phyloP scores from a whole-genome alignment of 2,113 vertebrate species.

The Zosterops borbonicus region DNA sequence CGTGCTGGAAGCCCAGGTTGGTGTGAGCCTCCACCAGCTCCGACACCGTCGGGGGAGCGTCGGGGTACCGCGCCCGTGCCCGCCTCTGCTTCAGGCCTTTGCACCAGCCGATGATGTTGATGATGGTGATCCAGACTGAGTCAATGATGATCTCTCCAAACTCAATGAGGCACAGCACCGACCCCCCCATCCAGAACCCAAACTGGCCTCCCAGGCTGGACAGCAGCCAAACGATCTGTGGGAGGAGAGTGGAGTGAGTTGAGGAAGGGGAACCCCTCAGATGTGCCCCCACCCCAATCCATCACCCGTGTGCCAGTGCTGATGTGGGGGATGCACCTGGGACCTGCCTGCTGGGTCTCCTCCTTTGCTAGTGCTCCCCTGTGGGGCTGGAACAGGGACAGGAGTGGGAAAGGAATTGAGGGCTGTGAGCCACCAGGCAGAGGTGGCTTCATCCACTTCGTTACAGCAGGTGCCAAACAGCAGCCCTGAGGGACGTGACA shows the following conservation, averaged over 20 bases:
- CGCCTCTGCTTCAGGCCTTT: constrained; percentile 55
- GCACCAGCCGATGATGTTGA: constrained; percentile 64
- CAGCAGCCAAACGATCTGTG: constrained; percentile 81
- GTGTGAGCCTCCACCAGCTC: constrained; percentile 77
- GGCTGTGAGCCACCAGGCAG: not conserved
- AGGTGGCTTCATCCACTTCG: not conserved
- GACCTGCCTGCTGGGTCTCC: not conserved
- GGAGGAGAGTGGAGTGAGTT: not conserved
- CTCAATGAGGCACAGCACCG: constrained; percentile 81
- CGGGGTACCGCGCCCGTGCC: not conserved
- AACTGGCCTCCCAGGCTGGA: constrained; percentile 81
- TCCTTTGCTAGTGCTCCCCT: not conserved
- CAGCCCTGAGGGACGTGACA: rapidly evolving
- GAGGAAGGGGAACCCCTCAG: rapidly evolving
- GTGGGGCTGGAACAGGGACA: rapidly evolving
- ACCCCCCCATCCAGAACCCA: constrained; percentile 86
- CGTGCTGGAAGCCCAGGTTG: constrained; percentile 73
- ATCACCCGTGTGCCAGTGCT: rapidly evolving
- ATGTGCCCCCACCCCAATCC: rapidly evolving
- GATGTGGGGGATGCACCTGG: rapidly evolving
- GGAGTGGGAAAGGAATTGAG: not conserved
- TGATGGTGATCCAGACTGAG: constrained; percentile 79
- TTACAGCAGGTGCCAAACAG: not conserved
- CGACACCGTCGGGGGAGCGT: constrained; percentile 56
- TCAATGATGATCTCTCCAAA: constrained; percentile 83